A percentile compares a stretch with the other conserved stretches of the same genome.
phyloP scores from a whole-genome alignment of 2,888 invertebrate species.

The Rhaphigaster nebulosa region DNA sequence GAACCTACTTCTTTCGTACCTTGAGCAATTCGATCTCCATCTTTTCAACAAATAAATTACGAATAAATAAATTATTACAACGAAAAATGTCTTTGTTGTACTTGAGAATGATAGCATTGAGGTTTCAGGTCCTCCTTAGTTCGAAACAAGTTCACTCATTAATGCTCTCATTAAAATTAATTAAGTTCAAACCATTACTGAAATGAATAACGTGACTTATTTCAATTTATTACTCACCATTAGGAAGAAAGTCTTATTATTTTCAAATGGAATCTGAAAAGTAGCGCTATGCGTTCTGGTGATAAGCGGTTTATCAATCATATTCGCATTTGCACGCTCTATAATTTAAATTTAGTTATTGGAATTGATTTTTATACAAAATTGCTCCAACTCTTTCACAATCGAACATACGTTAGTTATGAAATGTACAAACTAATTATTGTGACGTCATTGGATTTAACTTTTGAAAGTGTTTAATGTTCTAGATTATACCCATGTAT shows the following conservation, averaged over 20 bases:
- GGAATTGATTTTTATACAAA: neutral
- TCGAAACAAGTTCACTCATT: neutral
- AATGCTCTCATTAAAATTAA: neutral
- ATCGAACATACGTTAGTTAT: neutral
- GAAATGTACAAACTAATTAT: too few species aligned
- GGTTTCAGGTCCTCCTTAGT: neutral
- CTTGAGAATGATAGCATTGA: neutral
- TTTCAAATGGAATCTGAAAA: neutral
- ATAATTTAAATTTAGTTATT: neutral
- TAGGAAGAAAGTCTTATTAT: neutral
- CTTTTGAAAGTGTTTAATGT: too few species aligned
- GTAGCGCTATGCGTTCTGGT: neutral
- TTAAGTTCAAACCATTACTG: neutral
- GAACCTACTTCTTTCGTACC: neutral
- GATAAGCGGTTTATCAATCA: neutral
- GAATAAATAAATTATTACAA: neutral
- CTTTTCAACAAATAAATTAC: neutral
- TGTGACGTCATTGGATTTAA: too few species aligned
- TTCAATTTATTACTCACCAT: neutral
- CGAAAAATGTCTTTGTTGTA: neutral
- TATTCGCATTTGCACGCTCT: neutral
- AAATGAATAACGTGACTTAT: neutral
- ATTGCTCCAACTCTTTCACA: neutral
- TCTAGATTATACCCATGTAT: too few species aligned
- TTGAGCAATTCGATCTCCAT: neutral